Percentiles rank a stretch among this genome's conserved stretches.
Conservation (phyloP, 2,888 invertebrate genomes). For the Ditylenchus weischeri region DNA sequence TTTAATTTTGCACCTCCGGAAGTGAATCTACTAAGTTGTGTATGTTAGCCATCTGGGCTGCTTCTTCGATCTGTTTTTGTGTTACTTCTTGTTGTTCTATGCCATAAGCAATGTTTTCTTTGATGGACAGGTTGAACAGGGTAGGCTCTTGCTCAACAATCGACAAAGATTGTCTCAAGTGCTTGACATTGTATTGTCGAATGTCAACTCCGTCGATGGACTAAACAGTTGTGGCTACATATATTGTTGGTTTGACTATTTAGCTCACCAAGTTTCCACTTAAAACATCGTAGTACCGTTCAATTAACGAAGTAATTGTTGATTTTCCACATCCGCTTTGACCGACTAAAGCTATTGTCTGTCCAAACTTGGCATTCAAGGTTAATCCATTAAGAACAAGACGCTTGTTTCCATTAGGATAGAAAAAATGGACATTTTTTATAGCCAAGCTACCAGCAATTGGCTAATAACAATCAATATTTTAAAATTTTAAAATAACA, state of each 20-base stretch:
- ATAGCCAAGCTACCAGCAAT: constrained; percentile 45
- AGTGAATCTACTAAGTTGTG: constrained; percentile 59
- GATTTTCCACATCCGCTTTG: constrained; percentile 31
- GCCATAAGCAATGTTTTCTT: constrained; percentile 45
- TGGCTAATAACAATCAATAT: constrained; percentile 21
- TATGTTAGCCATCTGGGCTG: constrained; percentile 60
- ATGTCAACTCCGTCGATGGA: constrained; percentile 32
- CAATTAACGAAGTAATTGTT: constrained; percentile 34
- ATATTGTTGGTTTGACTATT: background rate
- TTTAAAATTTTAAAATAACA: too few relatives aligned
- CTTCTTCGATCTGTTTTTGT: constrained; percentile 53
- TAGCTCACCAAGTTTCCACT: constrained; percentile 19
- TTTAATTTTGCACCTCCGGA: constrained; percentile 43
- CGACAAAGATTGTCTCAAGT: constrained; percentile 57
- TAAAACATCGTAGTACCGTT: constrained; percentile 34
- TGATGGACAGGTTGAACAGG: constrained; percentile 41
- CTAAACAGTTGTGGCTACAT: background rate
- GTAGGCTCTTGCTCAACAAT: constrained; percentile 55
- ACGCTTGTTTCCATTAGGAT: constrained; percentile 53
- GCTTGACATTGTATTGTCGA: constrained; percentile 30
- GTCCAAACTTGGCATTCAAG: constrained; percentile 25
- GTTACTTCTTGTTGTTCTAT: constrained; percentile 46
- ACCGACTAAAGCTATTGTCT: constrained; percentile 35
- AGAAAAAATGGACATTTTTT: constrained; percentile 57
- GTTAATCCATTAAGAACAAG: constrained; percentile 29